These are phyloP conservation scores for Barbus barbus DNA, from an alignment of 2,113 vertebrate genomes.

Conservation along the genomic window DNA sequence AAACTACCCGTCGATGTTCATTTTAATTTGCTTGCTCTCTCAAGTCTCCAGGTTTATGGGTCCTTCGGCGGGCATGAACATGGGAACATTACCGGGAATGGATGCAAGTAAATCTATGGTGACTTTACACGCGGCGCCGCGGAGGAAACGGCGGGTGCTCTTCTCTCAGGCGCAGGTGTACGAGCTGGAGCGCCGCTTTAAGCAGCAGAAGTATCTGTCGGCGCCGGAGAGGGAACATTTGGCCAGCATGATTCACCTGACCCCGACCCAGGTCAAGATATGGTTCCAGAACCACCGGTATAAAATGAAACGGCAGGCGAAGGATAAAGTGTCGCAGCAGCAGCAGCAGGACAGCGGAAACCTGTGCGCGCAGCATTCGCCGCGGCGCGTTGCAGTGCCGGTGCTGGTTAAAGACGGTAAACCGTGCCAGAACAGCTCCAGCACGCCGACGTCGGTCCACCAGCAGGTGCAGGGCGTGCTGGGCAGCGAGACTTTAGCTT, in stretches of 20 bases:
- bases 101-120: slow-evolving; percentile 83
- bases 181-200: slow-evolving; percentile 92
- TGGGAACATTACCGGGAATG: slow-evolving; percentile 83
- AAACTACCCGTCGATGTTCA: too few species aligned
- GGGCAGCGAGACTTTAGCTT: slow-evolving; percentile 65
- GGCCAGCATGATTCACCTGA: slow-evolving; percentile 89
- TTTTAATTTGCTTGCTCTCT: slow-evolving; percentile 6
- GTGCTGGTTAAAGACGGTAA: slow-evolving; percentile 84
- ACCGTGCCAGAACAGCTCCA: slow-evolving; percentile 75
- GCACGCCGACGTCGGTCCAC: slow-evolving; percentile 61
- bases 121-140: slow-evolving; percentile 81
- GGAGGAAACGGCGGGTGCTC: slow-evolving; percentile 89
- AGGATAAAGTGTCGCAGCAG: slow-evolving; percentile 84
- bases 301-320: slow-evolving; percentile 93
- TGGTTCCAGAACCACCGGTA: slow-evolving; percentile 98
- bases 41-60: slow-evolving; percentile 93
- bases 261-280: slow-evolving; percentile 96
- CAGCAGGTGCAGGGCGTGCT: slow-evolving; percentile 58
- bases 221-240: slow-evolving; percentile 94
- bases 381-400: slow-evolving; percentile 76
- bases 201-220: slow-evolving; percentile 92
- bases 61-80: slow-evolving; percentile 82
- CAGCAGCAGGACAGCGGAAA: slow-evolving; percentile 70
- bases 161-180: slow-evolving; percentile 93
- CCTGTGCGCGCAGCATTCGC: slow-evolving; percentile 71